A percentile compares a stretch with the other conserved stretches of the same genome.
These are phyloP conservation scores for Schizothorax lantsangensis DNA, from an alignment of 2,797 vertebrate genomes.

Conservation along the genomic window DNA sequence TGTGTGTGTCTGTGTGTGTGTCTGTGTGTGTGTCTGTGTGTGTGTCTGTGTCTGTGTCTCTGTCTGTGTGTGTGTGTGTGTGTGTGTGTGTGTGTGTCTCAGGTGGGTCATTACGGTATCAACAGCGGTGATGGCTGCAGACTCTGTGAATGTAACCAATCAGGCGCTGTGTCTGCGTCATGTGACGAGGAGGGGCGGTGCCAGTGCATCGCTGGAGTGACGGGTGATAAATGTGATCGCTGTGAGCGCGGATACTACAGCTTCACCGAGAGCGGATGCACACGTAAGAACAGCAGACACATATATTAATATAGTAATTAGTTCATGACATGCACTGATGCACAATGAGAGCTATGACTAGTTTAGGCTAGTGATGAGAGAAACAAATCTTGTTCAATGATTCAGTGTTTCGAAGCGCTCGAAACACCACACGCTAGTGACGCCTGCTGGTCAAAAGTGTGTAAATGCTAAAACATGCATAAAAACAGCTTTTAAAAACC, in stretches of 20 bases:
- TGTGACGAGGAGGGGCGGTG: slow-evolving; percentile 85
- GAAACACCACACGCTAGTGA: no score
- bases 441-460: no score
- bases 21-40: no score
- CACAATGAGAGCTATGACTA: background rate
- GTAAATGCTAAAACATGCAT: no score
- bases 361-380: background rate
- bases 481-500: no score
- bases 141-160: slow-evolving; percentile 82
- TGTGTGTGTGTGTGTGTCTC: slow-evolving; percentile 45
- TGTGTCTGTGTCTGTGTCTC: background rate
- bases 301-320: no score
- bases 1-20: no score
- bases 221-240: slow-evolving; percentile 84
- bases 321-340: no score
- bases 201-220: slow-evolving; percentile 81
- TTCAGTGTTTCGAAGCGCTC: no score
- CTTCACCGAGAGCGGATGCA: slow-evolving; percentile 81
- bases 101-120: slow-evolving; percentile 87
- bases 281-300: slow-evolving; percentile 75
- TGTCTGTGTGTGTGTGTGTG: slow-evolving; percentile 19
- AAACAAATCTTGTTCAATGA: no score
- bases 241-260: slow-evolving; percentile 85
- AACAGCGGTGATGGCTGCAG: slow-evolving; percentile 79
- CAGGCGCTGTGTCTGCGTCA: slow-evolving; percentile 77